phyloP scores from a whole-genome alignment of 1,140 invertebrate genomes.

The Cyrtorhinus lividipennis region DNA sequence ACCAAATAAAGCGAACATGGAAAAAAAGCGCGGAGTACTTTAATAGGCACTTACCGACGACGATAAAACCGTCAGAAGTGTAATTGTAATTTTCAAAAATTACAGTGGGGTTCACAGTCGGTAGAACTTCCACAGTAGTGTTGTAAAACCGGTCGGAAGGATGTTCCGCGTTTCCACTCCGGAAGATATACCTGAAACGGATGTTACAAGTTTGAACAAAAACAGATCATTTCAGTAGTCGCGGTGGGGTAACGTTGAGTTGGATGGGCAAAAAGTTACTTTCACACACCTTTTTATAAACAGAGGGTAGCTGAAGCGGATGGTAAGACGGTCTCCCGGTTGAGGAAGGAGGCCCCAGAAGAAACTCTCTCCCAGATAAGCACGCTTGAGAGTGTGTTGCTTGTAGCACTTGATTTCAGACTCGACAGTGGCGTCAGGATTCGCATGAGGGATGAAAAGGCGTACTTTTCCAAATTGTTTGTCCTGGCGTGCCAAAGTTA shows the following conservation, averaged over 20 bases:
- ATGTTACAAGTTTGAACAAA: too few species aligned
- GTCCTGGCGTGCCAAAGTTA: too few species aligned
- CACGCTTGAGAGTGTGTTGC: conserved; percentile 61
- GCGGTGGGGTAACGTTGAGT: too few species aligned
- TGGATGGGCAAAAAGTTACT: too few species aligned
- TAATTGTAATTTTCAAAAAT: conserved; percentile 37
- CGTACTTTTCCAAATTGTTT: conserved; percentile 82
- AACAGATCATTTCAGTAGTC: too few species aligned
- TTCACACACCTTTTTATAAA: conserved; percentile 53
- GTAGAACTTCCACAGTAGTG: conserved; percentile 70
- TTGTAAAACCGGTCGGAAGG: conserved; percentile 81
- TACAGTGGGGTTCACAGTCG: conserved; percentile 32
- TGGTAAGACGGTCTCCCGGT: conserved; percentile 63
- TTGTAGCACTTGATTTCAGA: conserved; percentile 74
- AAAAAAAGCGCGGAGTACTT: too few species aligned
- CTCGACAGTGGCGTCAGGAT: conserved; percentile 58
- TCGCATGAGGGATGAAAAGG: conserved; percentile 65
- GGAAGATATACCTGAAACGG: conserved; percentile 59
- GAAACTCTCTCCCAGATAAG: conserved; percentile 76
- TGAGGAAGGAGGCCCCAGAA: conserved; percentile 87
- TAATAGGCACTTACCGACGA: conserved; percentile 49
- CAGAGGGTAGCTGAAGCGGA: conserved; percentile 65
- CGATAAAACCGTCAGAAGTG: conserved; percentile 53
- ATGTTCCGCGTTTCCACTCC: conserved; percentile 85
- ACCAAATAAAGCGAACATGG: too few species aligned